A percentile compares a stretch with the other conserved stretches of the same genome.
Conservation (phyloP, 2,113 vertebrate genomes). For the Hypocryptadius cinnamomeus region DNA sequence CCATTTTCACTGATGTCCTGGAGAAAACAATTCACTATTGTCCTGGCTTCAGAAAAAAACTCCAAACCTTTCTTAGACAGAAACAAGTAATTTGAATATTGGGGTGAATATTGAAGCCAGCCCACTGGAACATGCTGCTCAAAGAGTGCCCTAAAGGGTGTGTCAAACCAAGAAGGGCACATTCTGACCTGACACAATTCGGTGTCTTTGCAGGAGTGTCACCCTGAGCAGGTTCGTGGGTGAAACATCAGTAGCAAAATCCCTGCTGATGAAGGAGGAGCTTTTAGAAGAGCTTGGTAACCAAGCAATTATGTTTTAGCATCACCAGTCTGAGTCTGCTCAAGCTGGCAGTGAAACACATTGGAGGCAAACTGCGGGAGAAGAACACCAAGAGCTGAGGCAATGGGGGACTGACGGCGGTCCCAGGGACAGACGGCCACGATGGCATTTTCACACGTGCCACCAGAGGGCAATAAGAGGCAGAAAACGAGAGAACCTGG, state of each 20-base stretch:
- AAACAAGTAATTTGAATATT: background rate
- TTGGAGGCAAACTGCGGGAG: background rate
- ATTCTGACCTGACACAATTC: background rate
- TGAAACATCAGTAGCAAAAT: background rate
- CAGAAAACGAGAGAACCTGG: background rate
- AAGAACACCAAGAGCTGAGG: background rate
- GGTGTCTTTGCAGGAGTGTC: background rate
- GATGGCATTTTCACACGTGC: background rate
- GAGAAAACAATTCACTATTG: background rate
- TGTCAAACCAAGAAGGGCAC: background rate
- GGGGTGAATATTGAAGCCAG: background rate
- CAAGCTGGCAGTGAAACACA: background rate
- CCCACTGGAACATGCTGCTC: background rate
- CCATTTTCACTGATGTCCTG: background rate
- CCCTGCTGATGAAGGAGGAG: background rate
- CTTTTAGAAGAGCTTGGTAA: background rate
- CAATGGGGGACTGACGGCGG: rapidly evolving
- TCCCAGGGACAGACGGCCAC: rapidly evolving
- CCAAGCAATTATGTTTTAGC: background rate
- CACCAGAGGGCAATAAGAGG: conserved; percentile 47
- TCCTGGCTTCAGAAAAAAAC: background rate
- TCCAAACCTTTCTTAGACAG: background rate
- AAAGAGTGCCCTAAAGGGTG: background rate
- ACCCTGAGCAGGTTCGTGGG: background rate
- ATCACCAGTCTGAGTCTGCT: background rate